Base-by-base conservation (phyloP, 2,888 invertebrate species). In the Eilema sororculum region DNA sequence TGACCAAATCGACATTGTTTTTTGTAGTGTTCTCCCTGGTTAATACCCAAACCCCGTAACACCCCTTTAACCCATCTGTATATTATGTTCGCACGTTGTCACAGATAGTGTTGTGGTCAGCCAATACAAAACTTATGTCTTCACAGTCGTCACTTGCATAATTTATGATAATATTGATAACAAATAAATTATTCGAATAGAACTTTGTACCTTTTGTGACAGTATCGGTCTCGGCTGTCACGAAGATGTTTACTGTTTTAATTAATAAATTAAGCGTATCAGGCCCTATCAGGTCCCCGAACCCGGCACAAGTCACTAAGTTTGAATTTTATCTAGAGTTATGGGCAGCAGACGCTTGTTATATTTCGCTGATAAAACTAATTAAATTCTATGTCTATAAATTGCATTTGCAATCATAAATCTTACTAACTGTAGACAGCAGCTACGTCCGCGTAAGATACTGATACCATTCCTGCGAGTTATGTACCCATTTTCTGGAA, bases 251-350 rank as follows among this genome's bases (percentile, higher is more conserved):
- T 78, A 83, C 81, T 78, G 74, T 74, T 79, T 78, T 76, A 81
- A 84, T 83, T 78, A 78, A 81, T 83, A 70, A 74, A 84, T 83
- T 78, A 83, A 77, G 76, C 52, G 65, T 74, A 75, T 79, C 73
- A 59, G 22, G 76, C 62, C 67, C 69, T 68, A 58, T 67, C 79
- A 77, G 89, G 86, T 88, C 87, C 77, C 74, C 84, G 87, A 89
- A 86, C 88, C 74, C 81, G 72, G 69, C 77, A 80, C 74, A 69
- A 84, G 84, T 83, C 81, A 79, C 75, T 75, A 61, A 75, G 84
- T 87, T 85, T 83, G 85, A 86, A 80, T 81, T 75, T 84, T 87
- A 87, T 87, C 86, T 77, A 74, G 77, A 80, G 56, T 80, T 70
- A 77, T 80, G 76, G 71, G 65, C 75, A 77, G 73, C 74, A 72